These are phyloP conservation scores for Blastobasis adustella DNA, from an alignment of 2,888 invertebrate genomes.

Conservation along the genomic window DNA sequence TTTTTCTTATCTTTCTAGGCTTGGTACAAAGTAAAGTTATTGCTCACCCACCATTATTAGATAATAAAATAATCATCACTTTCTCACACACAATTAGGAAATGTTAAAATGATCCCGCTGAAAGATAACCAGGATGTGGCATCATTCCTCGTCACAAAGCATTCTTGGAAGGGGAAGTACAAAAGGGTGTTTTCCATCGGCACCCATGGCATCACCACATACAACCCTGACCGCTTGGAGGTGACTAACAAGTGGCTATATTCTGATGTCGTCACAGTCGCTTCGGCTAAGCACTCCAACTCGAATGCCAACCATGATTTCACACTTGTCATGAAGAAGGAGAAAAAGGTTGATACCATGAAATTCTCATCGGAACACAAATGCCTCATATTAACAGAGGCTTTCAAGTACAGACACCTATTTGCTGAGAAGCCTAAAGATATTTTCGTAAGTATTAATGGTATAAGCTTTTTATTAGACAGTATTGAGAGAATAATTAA, in stretches of 20 bases:
- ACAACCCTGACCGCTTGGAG: conserved; percentile 82
- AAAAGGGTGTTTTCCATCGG: conserved; percentile 98
- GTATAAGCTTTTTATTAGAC: too few relatives aligned
- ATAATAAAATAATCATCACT: too few relatives aligned
- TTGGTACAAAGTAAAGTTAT: too few relatives aligned
- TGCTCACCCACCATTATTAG: too few relatives aligned
- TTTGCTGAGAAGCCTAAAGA: conserved; percentile 89
- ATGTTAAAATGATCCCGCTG: conserved; percentile 85
- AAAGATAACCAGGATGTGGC: conserved; percentile 97
- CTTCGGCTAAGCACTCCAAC: conserved; percentile 76
- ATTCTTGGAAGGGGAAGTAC: conserved; percentile 99
- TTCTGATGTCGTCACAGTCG: conserved; percentile 84
- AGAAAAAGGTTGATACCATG: conserved; percentile 94
- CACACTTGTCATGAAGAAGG: conserved; percentile 89
- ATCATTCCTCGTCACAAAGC: conserved; percentile 97
- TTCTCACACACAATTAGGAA: conserved; percentile 34
- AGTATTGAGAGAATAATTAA: too few relatives aligned
- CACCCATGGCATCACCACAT: conserved; percentile 95
- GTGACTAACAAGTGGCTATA: conserved; percentile 95
- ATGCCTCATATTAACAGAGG: conserved; percentile 92
- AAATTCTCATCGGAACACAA: conserved; percentile 97
- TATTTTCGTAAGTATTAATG: conserved; percentile 76
- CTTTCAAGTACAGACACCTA: conserved; percentile 85
- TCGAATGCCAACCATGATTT: conserved; percentile 79
- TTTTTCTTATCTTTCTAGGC: too few relatives aligned